Base-by-base conservation (phyloP, 2,113 vertebrate species). In the Dicaeum eximium region DNA sequence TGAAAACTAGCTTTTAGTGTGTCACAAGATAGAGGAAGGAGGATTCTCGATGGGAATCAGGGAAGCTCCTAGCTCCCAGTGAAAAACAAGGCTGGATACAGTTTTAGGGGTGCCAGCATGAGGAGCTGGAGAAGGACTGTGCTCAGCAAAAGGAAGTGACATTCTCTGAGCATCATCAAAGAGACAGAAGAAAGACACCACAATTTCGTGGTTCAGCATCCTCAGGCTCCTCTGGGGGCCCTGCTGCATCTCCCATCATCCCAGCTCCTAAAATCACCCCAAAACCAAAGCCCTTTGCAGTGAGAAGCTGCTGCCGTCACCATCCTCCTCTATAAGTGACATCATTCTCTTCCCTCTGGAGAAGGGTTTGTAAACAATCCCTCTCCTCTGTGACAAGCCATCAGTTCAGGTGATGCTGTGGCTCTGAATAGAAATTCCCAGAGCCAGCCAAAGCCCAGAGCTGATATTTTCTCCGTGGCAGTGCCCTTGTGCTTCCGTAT, bases 401-500 rank as follows among this genome's bases (percentile, higher is more conserved):
- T 47, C 64, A 10, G 74, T 58, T 77, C 75, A 73, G 75, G 86
- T 45, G n/a, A 22, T 4, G 48, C 54, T 47, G 15, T 27, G 81
- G 37, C 69, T 81, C 80, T 57, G 84, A 81, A 66, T 42, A 82
- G 85, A 89, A 75, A 80, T 53, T 56, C 62, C 71, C 16, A 33
- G 86, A 51, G 60, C 82, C 57, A 74, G 72, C 56, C 33, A 40
- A 62, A 85, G 51, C 58, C 30, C 50, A 2, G 11, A 80, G 80
- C 23, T 0, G 90, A 21, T 86, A 80, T 91, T 92, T 91, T 79
- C 80, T 74, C 57, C 3, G 0, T 62, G 81, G 44, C 25, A 1
- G 44, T 93, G 93, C 91, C 79, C 83, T 73, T 90, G 75, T 50
- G 93, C 81, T 95, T 93, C 89, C 90, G 66, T 56, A 61, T 57